phyloP scores from a whole-genome alignment of 2,888 invertebrate species.

The Odontomyia ornata region DNA sequence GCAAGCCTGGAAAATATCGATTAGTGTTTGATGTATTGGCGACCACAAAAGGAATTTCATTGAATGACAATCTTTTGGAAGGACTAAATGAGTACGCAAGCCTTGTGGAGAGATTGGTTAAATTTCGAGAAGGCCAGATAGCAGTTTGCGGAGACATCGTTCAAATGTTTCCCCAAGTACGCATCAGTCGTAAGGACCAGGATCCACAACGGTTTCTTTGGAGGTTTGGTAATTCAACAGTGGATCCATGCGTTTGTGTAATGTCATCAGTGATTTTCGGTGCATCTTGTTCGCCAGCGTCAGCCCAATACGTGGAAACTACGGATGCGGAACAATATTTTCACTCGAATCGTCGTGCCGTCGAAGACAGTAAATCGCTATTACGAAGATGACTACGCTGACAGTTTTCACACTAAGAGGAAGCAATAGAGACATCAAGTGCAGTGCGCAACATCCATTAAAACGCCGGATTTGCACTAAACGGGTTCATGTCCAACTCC shows the following conservation, averaged over 20 bases:
- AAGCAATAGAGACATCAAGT: background rate
- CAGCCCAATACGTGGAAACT: slow-evolving; percentile 6
- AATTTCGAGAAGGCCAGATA: too few relatives aligned
- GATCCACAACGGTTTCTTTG: slow-evolving; percentile 56
- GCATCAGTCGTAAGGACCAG: slow-evolving; percentile 54
- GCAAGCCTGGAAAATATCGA: slow-evolving; percentile 54
- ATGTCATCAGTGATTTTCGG: slow-evolving; percentile 13
- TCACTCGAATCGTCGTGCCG: background rate
- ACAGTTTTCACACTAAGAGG: slow-evolving; percentile 7
- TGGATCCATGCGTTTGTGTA: background rate
- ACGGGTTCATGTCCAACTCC: background rate
- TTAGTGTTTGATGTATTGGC: slow-evolving; percentile 57
- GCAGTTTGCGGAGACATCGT: slow-evolving; percentile 54
- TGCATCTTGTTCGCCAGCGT: too few relatives aligned
- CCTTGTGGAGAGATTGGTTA: slow-evolving; percentile 56
- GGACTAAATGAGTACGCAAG: slow-evolving; percentile 57
- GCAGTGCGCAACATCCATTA: slow-evolving; percentile 4
- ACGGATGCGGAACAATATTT: background rate
- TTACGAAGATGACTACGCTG: slow-evolving; percentile 2
- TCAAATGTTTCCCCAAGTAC: slow-evolving; percentile 55
- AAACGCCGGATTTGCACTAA: background rate
- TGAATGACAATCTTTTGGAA: slow-evolving; percentile 55
- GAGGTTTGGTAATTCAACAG: slow-evolving; percentile 47
- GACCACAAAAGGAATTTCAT: slow-evolving; percentile 50
- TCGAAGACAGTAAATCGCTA: background rate